Evolutionary conservation across 1,140 invertebrate species (phyloP).

Genomic region (Drosophila chauvacae): DNA sequence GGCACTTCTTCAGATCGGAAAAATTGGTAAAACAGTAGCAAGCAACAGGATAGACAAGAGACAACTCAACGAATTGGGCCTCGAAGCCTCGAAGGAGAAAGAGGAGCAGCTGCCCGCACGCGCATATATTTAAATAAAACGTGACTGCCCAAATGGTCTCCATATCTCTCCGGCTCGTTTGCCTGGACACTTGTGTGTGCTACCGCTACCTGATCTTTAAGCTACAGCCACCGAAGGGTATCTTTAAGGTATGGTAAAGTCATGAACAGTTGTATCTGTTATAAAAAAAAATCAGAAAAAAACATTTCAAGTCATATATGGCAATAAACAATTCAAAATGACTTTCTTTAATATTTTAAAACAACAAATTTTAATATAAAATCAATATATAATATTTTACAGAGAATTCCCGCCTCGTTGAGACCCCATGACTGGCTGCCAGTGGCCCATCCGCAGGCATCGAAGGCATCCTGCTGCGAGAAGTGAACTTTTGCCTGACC

Average conservation of each 20-base stretch:
- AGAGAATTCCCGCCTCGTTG: constrained; percentile 1
- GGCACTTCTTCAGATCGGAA: constrained; percentile 45
- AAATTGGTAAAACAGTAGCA: constrained; percentile 53
- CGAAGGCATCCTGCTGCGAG: constrained; percentile 73
- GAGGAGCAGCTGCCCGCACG: constrained; percentile 76
- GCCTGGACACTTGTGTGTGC: constrained; percentile 78
- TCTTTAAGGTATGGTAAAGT: not conserved
- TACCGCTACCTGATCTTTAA: constrained; percentile 74
- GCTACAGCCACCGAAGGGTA: constrained; percentile 15
- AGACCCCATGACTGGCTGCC: not conserved
- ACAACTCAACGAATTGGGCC: constrained; percentile 57
- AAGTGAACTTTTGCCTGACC: constrained; percentile 66
- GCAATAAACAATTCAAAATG: too few species aligned
- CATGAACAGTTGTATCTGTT: too few species aligned
- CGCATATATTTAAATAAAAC: constrained; percentile 84
- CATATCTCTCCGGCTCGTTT: constrained; percentile 74
- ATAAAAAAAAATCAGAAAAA: too few species aligned
- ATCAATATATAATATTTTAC: not conserved
- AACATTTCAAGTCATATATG: too few species aligned
- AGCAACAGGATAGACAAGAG: constrained; percentile 37
- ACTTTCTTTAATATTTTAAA: too few species aligned
- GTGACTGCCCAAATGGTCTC: constrained; percentile 79
- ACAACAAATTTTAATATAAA: not conserved
- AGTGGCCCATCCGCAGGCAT: constrained; percentile 14
- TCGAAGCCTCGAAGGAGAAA: constrained; percentile 20